Evolutionary conservation across 2,113 vertebrate genomes (phyloP).

Genomic region (Eleginops maclovinus): DNA sequence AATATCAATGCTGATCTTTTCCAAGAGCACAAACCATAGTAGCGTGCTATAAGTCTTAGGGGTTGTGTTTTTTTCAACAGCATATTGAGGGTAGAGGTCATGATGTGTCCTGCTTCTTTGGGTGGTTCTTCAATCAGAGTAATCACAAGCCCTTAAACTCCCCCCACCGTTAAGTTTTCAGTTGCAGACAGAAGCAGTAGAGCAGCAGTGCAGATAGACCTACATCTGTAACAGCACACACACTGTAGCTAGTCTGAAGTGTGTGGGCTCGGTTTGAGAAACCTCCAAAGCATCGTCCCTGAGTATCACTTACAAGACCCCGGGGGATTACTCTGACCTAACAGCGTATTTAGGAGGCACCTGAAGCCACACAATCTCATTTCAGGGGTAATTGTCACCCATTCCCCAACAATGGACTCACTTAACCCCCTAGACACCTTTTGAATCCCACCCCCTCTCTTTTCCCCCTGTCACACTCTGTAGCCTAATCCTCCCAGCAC

Average conservation of each 20-base stretch:
- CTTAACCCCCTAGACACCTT: slow-evolving; percentile 69
- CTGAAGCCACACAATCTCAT: slow-evolving; percentile 67
- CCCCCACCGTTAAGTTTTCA: neutral
- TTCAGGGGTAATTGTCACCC: slow-evolving; percentile 71
- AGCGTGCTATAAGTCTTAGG: too few relatives aligned
- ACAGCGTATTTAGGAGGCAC: slow-evolving; percentile 57
- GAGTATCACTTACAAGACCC: slow-evolving; percentile 54
- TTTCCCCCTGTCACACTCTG: slow-evolving; percentile 37
- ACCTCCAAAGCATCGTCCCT: slow-evolving; percentile 21
- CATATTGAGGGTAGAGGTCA: too few relatives aligned
- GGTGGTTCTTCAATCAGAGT: neutral
- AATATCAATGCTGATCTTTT: neutral
- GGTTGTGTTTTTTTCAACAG: too few relatives aligned
- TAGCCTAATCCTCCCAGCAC: slow-evolving; percentile 54
- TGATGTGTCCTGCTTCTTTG: too few relatives aligned
- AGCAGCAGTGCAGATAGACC: too few relatives aligned
- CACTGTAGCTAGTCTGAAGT: neutral
- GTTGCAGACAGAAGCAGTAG: too few relatives aligned
- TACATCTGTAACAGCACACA: slow-evolving; percentile 3
- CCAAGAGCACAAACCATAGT: neutral
- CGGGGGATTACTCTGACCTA: slow-evolving; percentile 54
- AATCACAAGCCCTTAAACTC: neutral
- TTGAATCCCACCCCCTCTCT: slow-evolving; percentile 13
- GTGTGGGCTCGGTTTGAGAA: slow-evolving; percentile 14
- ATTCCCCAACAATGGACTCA: slow-evolving; percentile 64